A percentile compares a stretch with the other conserved stretches of the same genome.
Evolutionary conservation across 2,797 vertebrate genomes (phyloP).

Genomic region (Danio jaintianensis): DNA sequence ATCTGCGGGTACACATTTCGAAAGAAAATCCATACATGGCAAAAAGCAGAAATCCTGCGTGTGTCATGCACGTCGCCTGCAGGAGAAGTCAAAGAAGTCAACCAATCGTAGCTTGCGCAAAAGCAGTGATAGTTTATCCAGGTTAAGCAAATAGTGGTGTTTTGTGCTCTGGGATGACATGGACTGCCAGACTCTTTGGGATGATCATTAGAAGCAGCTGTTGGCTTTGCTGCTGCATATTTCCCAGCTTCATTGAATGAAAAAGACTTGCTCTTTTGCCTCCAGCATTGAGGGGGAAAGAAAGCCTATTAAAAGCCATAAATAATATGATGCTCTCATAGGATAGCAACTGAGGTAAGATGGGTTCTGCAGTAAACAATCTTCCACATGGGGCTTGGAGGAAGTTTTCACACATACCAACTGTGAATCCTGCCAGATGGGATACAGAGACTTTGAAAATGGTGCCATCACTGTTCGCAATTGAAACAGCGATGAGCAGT

Average conservation of each 20-base stretch:
- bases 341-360: slow-evolving; percentile 41
- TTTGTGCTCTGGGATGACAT: slow-evolving; percentile 38
- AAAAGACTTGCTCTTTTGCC: slow-evolving; percentile 40
- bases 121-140: slow-evolving; percentile 38
- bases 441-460: background rate
- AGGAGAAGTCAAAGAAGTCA: background rate
- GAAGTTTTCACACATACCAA: slow-evolving; percentile 29
- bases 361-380: slow-evolving; percentile 10
- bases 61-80: background rate
- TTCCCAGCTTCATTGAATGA: slow-evolving; percentile 45
- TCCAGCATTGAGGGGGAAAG: slow-evolving; percentile 25
- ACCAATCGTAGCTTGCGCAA: background rate
- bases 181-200: slow-evolving; percentile 42
- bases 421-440: slow-evolving; percentile 7
- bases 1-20: slow-evolving; percentile 5
- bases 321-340: slow-evolving; percentile 54
- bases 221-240: slow-evolving; percentile 35
- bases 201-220: slow-evolving; percentile 58
- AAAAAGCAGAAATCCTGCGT: background rate
- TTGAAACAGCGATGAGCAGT: background rate
- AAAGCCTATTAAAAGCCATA: slow-evolving; percentile 40
- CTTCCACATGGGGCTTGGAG: slow-evolving; percentile 31
- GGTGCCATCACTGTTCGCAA: slow-evolving; percentile 4
- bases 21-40: slow-evolving; percentile 4
- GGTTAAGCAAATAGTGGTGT: slow-evolving; percentile 45